A percentile compares a stretch with the other conserved stretches of the same genome.
Evolutionary conservation across 1,140 invertebrate species (phyloP).

Genomic region (Atopsyche davidsoni): DNA sequence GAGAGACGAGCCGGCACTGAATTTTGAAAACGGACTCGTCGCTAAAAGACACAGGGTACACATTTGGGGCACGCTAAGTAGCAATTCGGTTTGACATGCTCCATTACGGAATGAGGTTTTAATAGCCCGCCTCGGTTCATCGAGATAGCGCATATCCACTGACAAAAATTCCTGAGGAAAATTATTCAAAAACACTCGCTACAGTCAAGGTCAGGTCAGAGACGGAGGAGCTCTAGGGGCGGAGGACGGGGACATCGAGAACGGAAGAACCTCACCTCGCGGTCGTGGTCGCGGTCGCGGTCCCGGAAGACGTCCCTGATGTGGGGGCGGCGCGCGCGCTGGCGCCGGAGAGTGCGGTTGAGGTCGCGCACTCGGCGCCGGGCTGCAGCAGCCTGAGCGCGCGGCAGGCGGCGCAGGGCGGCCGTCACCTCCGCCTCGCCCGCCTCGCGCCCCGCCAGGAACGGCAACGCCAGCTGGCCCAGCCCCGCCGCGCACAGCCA

Average conservation of each 20-base stretch:
- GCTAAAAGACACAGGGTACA: too few species aligned
- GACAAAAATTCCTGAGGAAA: too few species aligned
- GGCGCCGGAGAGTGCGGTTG: constrained; percentile 70
- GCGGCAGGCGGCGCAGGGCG: constrained; percentile 44
- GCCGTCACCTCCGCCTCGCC: constrained; percentile 46
- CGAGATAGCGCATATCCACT: too few species aligned
- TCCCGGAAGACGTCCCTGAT: constrained; percentile 74
- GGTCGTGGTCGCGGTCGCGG: constrained; percentile 46
- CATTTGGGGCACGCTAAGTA: too few species aligned
- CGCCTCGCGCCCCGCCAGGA: constrained; percentile 44
- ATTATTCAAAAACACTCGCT: not conserved
- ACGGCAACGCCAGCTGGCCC: constrained; percentile 43
- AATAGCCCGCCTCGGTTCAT: too few species aligned
- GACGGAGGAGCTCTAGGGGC: too few species aligned
- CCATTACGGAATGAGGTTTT: too few species aligned
- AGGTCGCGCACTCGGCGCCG: constrained; percentile 66
- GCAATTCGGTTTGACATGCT: too few species aligned
- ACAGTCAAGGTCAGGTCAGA: not conserved
- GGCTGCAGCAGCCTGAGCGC: constrained; percentile 69
- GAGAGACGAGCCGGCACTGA: too few species aligned
- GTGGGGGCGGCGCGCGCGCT: constrained; percentile 61
- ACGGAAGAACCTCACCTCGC: too few species aligned
- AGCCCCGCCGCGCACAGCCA: constrained; percentile 46
- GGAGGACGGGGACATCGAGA: too few species aligned
- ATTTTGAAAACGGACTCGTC: too few species aligned